These are phyloP conservation scores for Luperina testacea DNA, from an alignment of 2,888 invertebrate genomes.

Conservation along the genomic window DNA sequence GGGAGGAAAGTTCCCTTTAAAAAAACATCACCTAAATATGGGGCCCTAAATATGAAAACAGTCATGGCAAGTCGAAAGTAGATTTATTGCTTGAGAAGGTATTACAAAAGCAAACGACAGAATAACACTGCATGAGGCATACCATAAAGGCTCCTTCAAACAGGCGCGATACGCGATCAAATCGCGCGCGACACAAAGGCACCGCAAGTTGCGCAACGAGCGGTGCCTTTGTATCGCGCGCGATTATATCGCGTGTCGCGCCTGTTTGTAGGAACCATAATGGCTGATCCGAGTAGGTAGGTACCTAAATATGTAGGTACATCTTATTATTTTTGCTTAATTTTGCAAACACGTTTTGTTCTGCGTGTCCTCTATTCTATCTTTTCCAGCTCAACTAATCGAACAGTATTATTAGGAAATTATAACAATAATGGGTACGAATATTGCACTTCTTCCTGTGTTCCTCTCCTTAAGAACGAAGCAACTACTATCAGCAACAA, in stretches of 20 bases:
- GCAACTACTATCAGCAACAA: background rate
- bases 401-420: background rate
- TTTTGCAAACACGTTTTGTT: background rate
- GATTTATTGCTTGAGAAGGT: background rate
- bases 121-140: background rate
- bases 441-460: background rate
- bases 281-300: background rate
- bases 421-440: background rate
- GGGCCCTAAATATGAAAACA: background rate
- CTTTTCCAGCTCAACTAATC: background rate
- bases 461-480: background rate
- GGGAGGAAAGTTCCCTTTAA: background rate
- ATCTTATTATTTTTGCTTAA: background rate
- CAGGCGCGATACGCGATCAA: too few species aligned
- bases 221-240: too few species aligned
- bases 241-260: too few species aligned
- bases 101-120: background rate
- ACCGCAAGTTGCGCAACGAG: too few species aligned
- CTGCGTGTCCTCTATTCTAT: background rate
- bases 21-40: background rate
- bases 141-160: too few species aligned
- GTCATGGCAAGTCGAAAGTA: background rate
- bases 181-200: too few species aligned
- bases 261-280: background rate
- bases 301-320: background rate